Evolutionary conservation across 2,113 vertebrate species (phyloP), one percentile per base, ranked within the genome.

Genomic region (Plecotus auritus): DNA sequence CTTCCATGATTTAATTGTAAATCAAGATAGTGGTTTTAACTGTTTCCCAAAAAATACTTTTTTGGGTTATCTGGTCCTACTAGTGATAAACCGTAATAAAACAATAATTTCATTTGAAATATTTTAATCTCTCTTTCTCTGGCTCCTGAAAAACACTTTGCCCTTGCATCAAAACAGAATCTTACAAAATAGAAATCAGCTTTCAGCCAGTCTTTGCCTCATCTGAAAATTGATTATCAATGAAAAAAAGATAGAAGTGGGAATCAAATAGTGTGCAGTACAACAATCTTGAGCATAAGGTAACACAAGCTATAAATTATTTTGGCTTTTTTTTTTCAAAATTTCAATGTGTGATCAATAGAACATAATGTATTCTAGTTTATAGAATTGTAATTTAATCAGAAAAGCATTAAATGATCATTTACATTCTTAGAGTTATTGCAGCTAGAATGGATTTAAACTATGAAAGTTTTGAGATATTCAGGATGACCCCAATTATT

Each of bases 81-180:
- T 93, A 7, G 88, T 89, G 35, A 88, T 26, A 95, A 96, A 84
- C 47, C 26, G 77, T 86, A 28, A 91, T 26, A 96, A 96, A 84
- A 56, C 35, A 80, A 28, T 56, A 70, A 70, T 5, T 74, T 85
- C 11, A 89, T 26, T 73, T 87, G 78, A 95, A 93, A 45, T 18
- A 82, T 49, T 76, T 82, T 81, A 80, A 42, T 80, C 37, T 85
- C 14, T 83, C 2, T 67, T 23, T 82, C 16, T 47, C 18, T 72
- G 16, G 9, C 16, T 77, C 23, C n/a, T 49, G 8, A 42, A 66
- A 90, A 76, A 74, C 4, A 42, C 69, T 54, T 92, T 85, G 10
- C 30, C 5, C 8, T 37, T 30, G 8, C 3, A 84, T 73, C 5
- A 54, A 92, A 93, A 78, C 67, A 89, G 26, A 95, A 66, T 67